A percentile compares a stretch with the other conserved stretches of the same genome.
Evolutionary conservation across 1,140 invertebrate species (phyloP).

Genomic region (Cydia strobilella): DNA sequence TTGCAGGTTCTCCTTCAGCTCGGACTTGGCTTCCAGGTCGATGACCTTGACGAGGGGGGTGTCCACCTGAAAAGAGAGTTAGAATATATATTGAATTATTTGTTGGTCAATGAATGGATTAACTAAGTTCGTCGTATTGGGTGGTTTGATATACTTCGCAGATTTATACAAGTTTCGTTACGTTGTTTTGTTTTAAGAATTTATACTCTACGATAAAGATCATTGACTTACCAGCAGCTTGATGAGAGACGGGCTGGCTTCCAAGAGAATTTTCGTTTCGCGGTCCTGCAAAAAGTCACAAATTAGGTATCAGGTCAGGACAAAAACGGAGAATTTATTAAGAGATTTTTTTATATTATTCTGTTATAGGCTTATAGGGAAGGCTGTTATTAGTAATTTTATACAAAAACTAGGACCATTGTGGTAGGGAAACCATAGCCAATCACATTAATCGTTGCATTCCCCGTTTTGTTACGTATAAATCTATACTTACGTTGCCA

Average conservation of each 20-base stretch:
- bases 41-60: constrained; percentile 80
- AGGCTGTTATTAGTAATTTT: no score
- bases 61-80: constrained; percentile 51
- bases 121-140: neutral
- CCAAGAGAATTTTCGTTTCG: constrained; percentile 67
- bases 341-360: neutral
- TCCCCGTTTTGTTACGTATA: no score
- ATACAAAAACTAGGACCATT: no score
- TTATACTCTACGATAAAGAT: neutral
- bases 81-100: constrained; percentile 1
- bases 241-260: constrained; percentile 66
- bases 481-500: constrained; percentile 56
- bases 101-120: neutral
- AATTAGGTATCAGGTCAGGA: no score
- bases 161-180: no score
- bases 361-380: no score
- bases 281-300: constrained; percentile 53
- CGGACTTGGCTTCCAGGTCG: constrained; percentile 71
- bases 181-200: no score
- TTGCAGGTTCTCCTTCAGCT: constrained; percentile 75
- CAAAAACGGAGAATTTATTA: no score
- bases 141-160: no score
- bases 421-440: no score
- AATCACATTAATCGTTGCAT: no score
- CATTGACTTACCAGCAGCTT: constrained; percentile 68